Evolutionary conservation across 1,140 invertebrate genomes (phyloP).

Genomic region (Lethocerus indicus): DNA sequence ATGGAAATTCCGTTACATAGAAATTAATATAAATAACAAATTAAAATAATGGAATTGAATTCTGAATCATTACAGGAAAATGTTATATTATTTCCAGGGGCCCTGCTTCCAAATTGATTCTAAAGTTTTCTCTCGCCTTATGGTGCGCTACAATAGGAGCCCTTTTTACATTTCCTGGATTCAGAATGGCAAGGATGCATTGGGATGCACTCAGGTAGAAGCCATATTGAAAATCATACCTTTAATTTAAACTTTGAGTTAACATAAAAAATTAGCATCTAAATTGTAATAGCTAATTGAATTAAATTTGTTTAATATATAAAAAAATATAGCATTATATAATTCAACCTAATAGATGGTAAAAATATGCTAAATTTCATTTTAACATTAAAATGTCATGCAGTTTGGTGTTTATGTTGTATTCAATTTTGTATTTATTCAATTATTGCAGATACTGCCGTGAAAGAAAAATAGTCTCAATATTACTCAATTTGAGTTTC

Average conservation of each 20-base stretch:
- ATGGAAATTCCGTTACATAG: no score
- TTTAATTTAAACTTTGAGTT: not conserved
- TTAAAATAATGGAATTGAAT: no score
- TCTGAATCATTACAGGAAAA: no score
- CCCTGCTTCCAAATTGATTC: constrained; percentile 72
- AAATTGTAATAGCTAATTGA: not conserved
- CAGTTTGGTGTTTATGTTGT: no score
- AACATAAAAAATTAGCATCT: not conserved
- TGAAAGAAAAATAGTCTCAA: constrained; percentile 40
- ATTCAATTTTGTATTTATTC: constrained; percentile 6
- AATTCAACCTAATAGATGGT: no score
- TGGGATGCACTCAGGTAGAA: constrained; percentile 71
- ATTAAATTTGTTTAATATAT: not conserved
- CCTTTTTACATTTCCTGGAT: constrained; percentile 84
- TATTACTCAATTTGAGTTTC: constrained; percentile 72
- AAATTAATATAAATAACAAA: no score
- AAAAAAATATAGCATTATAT: not conserved
- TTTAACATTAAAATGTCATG: no score
- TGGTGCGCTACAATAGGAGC: constrained; percentile 77
- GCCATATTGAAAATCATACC: not conserved
- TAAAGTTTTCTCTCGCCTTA: constrained; percentile 73
- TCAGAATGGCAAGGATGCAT: constrained; percentile 88
- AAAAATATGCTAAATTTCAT: no score
- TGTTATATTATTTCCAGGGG: no score
- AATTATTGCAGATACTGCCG: constrained; percentile 42